phyloP scores from a whole-genome alignment of 2,888 invertebrate species.

The Liopterus haemorrhoidalis region DNA sequence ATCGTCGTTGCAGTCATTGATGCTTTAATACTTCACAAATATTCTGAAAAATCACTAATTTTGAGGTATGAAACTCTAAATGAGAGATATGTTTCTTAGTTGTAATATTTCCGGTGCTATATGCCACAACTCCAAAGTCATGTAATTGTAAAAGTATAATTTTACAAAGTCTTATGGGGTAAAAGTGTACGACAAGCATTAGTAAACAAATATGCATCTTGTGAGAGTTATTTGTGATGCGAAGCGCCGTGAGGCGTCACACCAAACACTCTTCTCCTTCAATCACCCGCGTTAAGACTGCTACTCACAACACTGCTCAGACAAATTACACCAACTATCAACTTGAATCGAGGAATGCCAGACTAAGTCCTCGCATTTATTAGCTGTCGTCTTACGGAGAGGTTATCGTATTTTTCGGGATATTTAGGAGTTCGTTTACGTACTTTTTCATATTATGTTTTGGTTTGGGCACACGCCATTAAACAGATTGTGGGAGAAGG shows the following conservation, averaged over 20 bases:
- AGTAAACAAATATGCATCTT: constrained; percentile 20
- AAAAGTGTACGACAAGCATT: constrained; percentile 12
- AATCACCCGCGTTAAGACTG: constrained; percentile 41
- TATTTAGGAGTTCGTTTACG: no score
- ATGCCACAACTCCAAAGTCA: constrained; percentile 9
- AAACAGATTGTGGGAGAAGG: no score
- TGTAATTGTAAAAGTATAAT: constrained; percentile 22
- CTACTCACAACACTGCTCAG: constrained; percentile 40
- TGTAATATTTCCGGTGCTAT: no score
- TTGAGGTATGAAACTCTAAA: no score
- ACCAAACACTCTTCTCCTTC: constrained; percentile 44
- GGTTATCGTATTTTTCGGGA: no score
- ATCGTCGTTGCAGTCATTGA: no score
- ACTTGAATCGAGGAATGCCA: constrained; percentile 37
- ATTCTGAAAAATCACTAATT: no score
- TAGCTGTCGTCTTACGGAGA: constrained; percentile 34
- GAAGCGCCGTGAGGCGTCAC: constrained; percentile 37
- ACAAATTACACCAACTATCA: constrained; percentile 41
- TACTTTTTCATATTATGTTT: no score
- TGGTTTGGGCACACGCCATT: no score
- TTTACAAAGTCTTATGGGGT: constrained; percentile 17
- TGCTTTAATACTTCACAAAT: no score
- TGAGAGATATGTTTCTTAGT: no score
- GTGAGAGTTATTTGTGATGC: constrained; percentile 41
- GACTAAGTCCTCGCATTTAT: constrained; percentile 40